These are phyloP conservation scores for Ips nitidus DNA, from an alignment of 1,140 invertebrate species.

Conservation along the genomic window DNA sequence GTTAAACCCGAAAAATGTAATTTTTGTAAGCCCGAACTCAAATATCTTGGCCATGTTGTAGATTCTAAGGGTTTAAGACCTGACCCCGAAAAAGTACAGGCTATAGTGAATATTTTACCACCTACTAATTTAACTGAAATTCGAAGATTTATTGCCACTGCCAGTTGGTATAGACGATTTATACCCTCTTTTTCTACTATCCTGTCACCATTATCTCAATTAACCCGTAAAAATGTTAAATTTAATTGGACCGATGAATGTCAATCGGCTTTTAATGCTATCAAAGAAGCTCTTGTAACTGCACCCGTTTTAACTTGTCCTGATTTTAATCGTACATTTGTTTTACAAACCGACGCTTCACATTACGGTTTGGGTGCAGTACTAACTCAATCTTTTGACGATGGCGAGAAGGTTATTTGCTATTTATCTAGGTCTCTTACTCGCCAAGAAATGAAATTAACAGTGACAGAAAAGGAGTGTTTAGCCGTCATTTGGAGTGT, in stretches of 20 bases:
- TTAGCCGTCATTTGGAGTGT: constrained; percentile 54
- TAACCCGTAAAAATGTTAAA: constrained; percentile 18
- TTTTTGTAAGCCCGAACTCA: constrained; percentile 37
- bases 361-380: constrained; percentile 40
- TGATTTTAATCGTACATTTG: constrained; percentile 44
- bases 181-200: constrained; percentile 52
- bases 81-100: constrained; percentile 43
- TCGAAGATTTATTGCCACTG: constrained; percentile 53
- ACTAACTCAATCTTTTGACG: constrained; percentile 30
- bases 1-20: constrained; percentile 23
- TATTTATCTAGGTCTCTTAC: constrained; percentile 22
- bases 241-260: constrained; percentile 15
- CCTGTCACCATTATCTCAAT: constrained; percentile 45
- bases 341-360: constrained; percentile 43
- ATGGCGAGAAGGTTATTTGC: constrained; percentile 33
- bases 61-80: constrained; percentile 13
- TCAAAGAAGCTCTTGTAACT: constrained; percentile 33
- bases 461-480: constrained; percentile 54
- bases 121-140: constrained; percentile 28
- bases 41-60: constrained; percentile 48
- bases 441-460: constrained; percentile 53
- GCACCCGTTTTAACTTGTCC: constrained; percentile 33
- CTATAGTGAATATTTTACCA: constrained; percentile 44
- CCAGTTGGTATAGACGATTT: constrained; percentile 53
- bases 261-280: constrained; percentile 25